Conservation (phyloP, 2,888 invertebrate genomes). For the Lepidochitona cinerea region DNA sequence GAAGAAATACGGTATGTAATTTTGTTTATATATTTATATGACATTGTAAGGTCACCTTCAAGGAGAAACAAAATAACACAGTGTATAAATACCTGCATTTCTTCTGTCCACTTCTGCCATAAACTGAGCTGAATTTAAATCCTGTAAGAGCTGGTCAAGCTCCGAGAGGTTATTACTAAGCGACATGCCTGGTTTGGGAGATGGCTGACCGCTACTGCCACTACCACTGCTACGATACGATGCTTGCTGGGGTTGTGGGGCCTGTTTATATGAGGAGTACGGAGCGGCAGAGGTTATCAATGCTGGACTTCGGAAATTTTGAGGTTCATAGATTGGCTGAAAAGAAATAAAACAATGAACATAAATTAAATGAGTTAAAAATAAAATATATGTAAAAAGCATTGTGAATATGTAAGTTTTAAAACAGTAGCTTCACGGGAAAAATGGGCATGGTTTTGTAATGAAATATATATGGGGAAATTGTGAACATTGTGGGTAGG, state of each 20-base stretch:
- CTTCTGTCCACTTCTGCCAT: constrained; percentile 64
- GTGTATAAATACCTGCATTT: constrained; percentile 32
- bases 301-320: constrained; percentile 23
- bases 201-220: background rate
- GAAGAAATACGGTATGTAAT: too few species aligned
- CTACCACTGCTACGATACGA: background rate
- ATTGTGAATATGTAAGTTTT: too few species aligned
- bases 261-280: background rate
- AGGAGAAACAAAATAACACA: too few species aligned
- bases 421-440: too few species aligned
- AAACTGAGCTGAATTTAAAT: constrained; percentile 80
- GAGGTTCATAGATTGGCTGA: constrained; percentile 55
- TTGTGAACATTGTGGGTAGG: too few species aligned
- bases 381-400: too few species aligned
- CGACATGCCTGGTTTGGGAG: constrained; percentile 41
- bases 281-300: background rate
- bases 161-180: constrained; percentile 85
- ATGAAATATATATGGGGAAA: too few species aligned
- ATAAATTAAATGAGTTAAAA: too few species aligned
- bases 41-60: too few species aligned
- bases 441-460: too few species aligned
- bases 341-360: constrained; percentile 12
- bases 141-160: constrained; percentile 90
- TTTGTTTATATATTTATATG: too few species aligned
- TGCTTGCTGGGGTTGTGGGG: background rate